Evolutionary conservation across 2,888 invertebrate species (phyloP), one percentile per base, ranked within the genome.

Genomic region (Clistopyga incitator): DNA sequence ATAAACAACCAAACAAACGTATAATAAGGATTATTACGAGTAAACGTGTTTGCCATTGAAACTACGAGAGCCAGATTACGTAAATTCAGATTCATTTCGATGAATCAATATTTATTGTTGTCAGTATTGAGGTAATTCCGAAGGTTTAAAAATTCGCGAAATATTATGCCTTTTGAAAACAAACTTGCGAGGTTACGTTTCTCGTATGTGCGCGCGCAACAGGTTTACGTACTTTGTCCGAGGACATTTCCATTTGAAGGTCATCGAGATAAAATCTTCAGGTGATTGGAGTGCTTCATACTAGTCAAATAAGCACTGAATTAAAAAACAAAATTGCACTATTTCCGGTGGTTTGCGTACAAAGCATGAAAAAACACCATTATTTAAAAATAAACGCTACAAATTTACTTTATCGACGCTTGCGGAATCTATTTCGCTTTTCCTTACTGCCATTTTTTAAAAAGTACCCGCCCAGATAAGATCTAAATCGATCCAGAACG

Each of bases 11-110:
- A 86, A 72, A 85, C 67, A 6, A 91, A 38, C n/a, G 83, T 52
- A 50, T 94, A 87, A 76, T 82, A 84, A 38, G 59, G 56, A 85
- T 90, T 88, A 25, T 78, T 78, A 64, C 84, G 87, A 72, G 86
- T 85, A 11, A 87, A 84, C 0, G 85, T 83, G 13, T 78, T 86
- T 3, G 85, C 81, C 38, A 88, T 77, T 50, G 67, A 47, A 4
- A 67, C 25, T 45, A 67, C 10, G 45, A 67, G 25, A 45, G 47
- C 6, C 11, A 67, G 3, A 23, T 67, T 67, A 45, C n/a, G 25
- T 13, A 15, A 3, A 13, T 25, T 47, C 0, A 6, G 15, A 10
- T 15, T 67, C 67, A 47, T 67, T 23, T 13, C 25, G 15, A n/a
- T n/a, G 25, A 25, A 47, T 45, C 25, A 25, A 1, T 25, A 8